A percentile compares a stretch with the other conserved stretches of the same genome.
Evolutionary conservation across 2,113 vertebrate genomes (phyloP).

Genomic region (Falcunculus frontatus): DNA sequence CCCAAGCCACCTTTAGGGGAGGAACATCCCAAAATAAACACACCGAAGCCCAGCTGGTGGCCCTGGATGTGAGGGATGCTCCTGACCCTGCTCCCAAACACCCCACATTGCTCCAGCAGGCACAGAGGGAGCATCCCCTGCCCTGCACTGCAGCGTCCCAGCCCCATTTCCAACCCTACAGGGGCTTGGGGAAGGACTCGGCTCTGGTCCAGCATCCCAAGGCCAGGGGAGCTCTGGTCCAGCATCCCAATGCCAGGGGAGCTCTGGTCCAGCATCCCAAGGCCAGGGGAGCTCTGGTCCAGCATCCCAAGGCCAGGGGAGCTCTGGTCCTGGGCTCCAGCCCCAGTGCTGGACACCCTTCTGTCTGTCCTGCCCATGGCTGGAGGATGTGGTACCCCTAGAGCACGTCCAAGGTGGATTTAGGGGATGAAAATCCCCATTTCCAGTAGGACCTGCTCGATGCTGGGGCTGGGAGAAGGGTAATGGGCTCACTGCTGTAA

Average conservation of each 20-base stretch:
- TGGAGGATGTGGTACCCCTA: background rate
- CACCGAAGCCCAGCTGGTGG: fast-evolving
- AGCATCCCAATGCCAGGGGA: background rate
- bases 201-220: background rate
- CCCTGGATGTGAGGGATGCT: fast-evolving
- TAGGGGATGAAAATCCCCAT: background rate
- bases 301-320: background rate
- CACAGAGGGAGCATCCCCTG: background rate
- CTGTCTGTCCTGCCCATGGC: fast-evolving
- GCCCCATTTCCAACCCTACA: fast-evolving
- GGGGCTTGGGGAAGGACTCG: too few relatives aligned
- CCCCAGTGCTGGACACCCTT: background rate
- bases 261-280: background rate
- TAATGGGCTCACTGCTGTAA: fast-evolving
- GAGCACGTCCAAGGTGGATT: background rate
- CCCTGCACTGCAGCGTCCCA: background rate
- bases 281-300: background rate
- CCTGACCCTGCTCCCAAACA: fast-evolving
- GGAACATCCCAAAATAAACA: background rate
- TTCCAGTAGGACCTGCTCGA: background rate
- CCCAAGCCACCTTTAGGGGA: fast-evolving
- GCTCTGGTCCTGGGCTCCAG: background rate
- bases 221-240: background rate
- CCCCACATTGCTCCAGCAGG: fast-evolving
- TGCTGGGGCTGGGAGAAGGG: background rate